Base-by-base conservation (phyloP, 1,140 invertebrate species). In the Habropoda laboriosa region DNA sequence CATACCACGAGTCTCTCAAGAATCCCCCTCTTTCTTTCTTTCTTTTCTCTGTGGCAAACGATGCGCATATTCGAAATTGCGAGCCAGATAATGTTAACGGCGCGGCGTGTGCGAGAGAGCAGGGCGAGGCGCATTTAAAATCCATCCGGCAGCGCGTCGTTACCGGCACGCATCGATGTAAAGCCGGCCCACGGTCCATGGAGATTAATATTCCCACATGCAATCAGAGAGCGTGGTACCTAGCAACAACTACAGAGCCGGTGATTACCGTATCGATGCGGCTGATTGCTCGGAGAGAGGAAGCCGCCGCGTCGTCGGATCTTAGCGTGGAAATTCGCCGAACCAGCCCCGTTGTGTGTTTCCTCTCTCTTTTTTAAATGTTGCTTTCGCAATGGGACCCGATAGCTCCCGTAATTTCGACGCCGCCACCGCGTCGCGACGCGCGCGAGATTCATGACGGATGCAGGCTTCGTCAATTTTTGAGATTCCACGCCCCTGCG, bases 171-270 rank as follows among this genome's bases (percentile, higher is more conserved):
- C 72, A 63, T 73, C 76, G 66, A 78, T 70, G 67, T 71, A 78
- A 78, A 78, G 66, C 55, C 75, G 75, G 57, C 60, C 71, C 60
- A 57, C 63, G 58, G 51, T 53, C 71, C 78, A 38, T 40, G 38
- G 82, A 79, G 83, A 84, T 79, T 79, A 83, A 85, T 85, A 81
- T 86, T 84, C 83, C 83, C 74, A 68, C 79, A 72, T 81, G 83
- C 81, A 87, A 88, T 85, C 83, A 80, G 83, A 85, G 83, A 81
- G 68, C 78, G 82, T 55, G 72, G 71, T 84, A 80, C 55, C 82
- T 71, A 76, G 82, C 83, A 80, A 84, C 82, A 67, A 64, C 83
- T 83, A 85, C 64, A 75, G 42, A 53, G 49, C 58, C 66, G 51
- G 38, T 77, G 86, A 81, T 81, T 76, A 60, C 55, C 55, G 71